These are phyloP conservation scores for Ectropis grisescens DNA, from an alignment of 1,140 invertebrate species.

Conservation along the genomic window DNA sequence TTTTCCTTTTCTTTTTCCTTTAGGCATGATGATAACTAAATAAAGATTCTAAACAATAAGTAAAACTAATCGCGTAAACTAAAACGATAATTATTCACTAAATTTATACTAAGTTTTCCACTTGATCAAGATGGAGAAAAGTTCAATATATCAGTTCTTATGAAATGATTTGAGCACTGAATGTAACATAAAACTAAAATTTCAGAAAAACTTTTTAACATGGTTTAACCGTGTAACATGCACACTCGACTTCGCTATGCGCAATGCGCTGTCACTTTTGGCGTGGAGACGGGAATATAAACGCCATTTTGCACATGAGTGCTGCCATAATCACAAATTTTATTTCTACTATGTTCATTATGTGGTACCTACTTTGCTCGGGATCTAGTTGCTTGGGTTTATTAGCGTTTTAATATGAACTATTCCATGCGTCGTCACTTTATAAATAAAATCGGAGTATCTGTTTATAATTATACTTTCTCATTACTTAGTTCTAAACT, in stretches of 20 bases:
- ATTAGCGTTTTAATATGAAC: no score
- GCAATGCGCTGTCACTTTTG: conserved; percentile 56
- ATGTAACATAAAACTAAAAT: conserved; percentile 70
- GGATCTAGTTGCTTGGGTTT: no score
- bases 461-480: no score
- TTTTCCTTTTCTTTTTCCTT: conserved; percentile 68
- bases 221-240: conserved; percentile 68
- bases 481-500: no score
- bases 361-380: no score
- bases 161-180: conserved; percentile 57
- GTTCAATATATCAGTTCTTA: conserved; percentile 68
- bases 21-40: conserved; percentile 47
- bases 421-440: no score
- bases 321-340: conserved; percentile 19
- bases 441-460: no score
- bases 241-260: conserved; percentile 59
- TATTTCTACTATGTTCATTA: neutral
- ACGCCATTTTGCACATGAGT: conserved; percentile 29
- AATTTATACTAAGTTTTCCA: conserved; percentile 59
- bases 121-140: conserved; percentile 70
- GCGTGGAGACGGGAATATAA: conserved; percentile 9
- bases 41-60: conserved; percentile 17
- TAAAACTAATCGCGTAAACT: conserved; percentile 31
- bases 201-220: conserved; percentile 70
- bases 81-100: conserved; percentile 61